Conservation (phyloP, 2,113 vertebrate species). For the Mohoua ochrocephala region DNA sequence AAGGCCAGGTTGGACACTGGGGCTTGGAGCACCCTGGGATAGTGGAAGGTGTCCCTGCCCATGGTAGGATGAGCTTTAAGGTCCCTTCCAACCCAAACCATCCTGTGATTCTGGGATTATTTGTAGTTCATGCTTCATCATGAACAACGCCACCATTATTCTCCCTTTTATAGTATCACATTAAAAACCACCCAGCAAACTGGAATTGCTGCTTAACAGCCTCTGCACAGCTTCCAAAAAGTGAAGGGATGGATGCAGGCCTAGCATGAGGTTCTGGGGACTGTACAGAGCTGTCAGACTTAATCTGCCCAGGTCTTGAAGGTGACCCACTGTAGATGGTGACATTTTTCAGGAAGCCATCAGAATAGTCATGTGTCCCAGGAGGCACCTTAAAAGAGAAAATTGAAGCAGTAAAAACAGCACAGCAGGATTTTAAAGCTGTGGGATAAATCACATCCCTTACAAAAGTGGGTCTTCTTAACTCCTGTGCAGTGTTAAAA, state of each 20-base stretch:
- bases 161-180: not conserved
- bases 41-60: not conserved
- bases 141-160: not conserved
- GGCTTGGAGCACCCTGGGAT: not conserved
- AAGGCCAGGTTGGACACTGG: not conserved
- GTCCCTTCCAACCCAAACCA: not conserved
- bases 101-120: not conserved
- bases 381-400: not conserved
- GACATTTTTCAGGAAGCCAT: not conserved
- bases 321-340: not conserved
- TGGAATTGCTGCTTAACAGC: not conserved
- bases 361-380: not conserved
- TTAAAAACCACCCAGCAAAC: not conserved
- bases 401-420: not conserved
- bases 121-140: not conserved
- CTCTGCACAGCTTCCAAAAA: not conserved
- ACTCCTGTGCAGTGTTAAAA: not conserved
- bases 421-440: not conserved
- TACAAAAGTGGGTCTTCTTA: not conserved
- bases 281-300: not conserved
- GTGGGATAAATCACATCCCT: not conserved
- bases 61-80: accelerated
- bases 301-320: not conserved
- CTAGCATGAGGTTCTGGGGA: not conserved
- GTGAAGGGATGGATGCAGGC: not conserved